Conservation (phyloP, 2,113 vertebrate species). For the Camelus dromedarius region DNA sequence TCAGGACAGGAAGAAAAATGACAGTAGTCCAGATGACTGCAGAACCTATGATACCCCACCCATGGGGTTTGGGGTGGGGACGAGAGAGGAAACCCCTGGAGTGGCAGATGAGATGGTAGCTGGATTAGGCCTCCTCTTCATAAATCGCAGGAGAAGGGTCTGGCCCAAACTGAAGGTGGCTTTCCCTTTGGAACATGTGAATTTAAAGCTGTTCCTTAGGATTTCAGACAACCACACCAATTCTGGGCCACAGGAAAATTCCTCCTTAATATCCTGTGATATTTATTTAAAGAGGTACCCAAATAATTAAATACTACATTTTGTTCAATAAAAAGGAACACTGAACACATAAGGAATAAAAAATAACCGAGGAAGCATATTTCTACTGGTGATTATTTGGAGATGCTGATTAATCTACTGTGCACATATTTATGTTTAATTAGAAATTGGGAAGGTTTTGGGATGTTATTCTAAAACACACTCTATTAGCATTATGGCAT, state of each 20-base stretch:
- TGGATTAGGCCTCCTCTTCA: background rate
- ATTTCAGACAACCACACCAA: background rate
- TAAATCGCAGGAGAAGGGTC: background rate
- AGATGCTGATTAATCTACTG: constrained; percentile 24
- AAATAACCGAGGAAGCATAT: background rate
- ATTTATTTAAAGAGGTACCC: constrained; percentile 12
- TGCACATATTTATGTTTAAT: constrained; percentile 55
- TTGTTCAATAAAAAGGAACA: constrained; percentile 47
- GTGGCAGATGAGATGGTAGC: background rate
- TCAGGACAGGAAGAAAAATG: background rate
- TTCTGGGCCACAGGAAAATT: constrained; percentile 12
- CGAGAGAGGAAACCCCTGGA: background rate
- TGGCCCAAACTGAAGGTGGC: background rate
- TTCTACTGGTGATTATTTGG: constrained; percentile 49
- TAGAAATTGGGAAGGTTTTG: constrained; percentile 43
- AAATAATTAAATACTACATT: background rate
- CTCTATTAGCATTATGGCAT: constrained; percentile 32
- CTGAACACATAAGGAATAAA: background rate
- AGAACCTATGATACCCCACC: fast-evolving
- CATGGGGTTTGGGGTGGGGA: background rate
- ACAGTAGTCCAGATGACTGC: background rate
- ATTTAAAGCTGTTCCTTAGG: constrained; percentile 12
- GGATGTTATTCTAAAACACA: constrained; percentile 38
- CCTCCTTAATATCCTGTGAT: background rate
- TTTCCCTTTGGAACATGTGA: background rate